Evolutionary conservation across 2,797 vertebrate species (phyloP).

Genomic region (Rhinatrema bivittatum): DNA sequence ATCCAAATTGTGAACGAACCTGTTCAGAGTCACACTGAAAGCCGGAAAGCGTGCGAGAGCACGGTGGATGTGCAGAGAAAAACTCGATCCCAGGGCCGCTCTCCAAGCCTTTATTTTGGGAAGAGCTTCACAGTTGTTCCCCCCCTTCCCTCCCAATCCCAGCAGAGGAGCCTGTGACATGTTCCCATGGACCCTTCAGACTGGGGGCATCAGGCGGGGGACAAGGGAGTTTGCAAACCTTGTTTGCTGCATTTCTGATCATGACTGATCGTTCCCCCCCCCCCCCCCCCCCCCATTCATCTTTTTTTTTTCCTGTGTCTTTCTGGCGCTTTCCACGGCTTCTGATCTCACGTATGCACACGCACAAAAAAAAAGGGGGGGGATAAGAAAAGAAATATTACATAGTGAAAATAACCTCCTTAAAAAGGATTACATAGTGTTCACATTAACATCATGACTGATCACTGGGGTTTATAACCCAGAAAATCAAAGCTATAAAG

Average conservation of each 20-base stretch:
- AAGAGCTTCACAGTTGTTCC: accelerated
- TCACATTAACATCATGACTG: background rate
- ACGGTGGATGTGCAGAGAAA: too few species aligned
- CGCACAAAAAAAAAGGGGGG: too few species aligned
- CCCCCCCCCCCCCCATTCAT: accelerated
- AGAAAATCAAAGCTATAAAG: conserved; percentile 25
- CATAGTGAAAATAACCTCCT: background rate
- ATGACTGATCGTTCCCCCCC: accelerated
- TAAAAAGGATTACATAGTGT: accelerated
- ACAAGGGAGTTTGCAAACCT: accelerated
- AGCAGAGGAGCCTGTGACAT: too few species aligned
- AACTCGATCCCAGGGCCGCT: too few species aligned
- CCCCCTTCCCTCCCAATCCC: accelerated
- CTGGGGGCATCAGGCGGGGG: background rate
- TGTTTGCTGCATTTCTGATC: accelerated
- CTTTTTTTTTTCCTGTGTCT: accelerated
- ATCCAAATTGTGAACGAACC: too few species aligned
- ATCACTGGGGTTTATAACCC: conserved; percentile 22
- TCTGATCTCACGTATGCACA: accelerated
- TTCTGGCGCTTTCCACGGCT: too few species aligned
- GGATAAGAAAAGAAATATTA: too few species aligned
- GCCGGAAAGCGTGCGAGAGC: too few species aligned
- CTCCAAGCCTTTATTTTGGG: background rate
- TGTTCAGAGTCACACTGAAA: too few species aligned
- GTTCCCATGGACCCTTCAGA: too few species aligned